Base-by-base conservation (phyloP, 1,140 invertebrate species). In the Trachelipus rathkii region DNA sequence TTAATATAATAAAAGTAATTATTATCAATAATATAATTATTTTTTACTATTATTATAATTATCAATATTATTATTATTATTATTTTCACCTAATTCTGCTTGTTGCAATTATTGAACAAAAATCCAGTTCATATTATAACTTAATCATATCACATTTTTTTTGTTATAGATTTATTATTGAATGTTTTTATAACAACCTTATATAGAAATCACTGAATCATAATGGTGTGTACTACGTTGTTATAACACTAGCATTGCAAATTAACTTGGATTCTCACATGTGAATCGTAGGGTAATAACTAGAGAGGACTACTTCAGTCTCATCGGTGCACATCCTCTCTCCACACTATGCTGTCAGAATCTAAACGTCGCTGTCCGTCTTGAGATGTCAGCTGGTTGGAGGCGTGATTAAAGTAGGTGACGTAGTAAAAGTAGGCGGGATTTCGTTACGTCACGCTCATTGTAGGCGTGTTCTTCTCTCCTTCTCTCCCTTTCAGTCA, bases 291-390 rank as follows among this genome's bases (percentile, higher is more conserved):
- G 69, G 68, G 73, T 74, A 53, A 68, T 75, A 74, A 79, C 76
- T 76, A 77, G 74, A 71, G 73, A 76, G 78, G 72, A 74, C 73
- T 66, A 60, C 67, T 60, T 71, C 78, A 74, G 67, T 77, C 72
- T 74, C 80, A 81, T 81, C 70, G 77, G 69, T 60, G 78, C 80
- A 79, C 77, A 81, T 77, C 80, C 80, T 77, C 80, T 76, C 80
- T 75, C 80, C 78, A 68, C 80, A 81, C 80, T 76, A 76, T 74
- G 77, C 78, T 81, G 80, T 81, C 80, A 81, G 77, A 81, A 78
- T 81, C 80, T 81, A 81, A 81, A 81, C 77, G 77, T 81, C 78
- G 72, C 77, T 81, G 80, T 81, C 80, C 72, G 73, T 81, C 80
- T 81, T 74, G 72, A 77, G 73, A 78, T 78, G 80, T 81, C 80